Percentiles rank a stretch among this genome's conserved stretches.
These are phyloP conservation scores for Tiaroga cobitis DNA, from an alignment of 2,797 vertebrate species.

Conservation along the genomic window DNA sequence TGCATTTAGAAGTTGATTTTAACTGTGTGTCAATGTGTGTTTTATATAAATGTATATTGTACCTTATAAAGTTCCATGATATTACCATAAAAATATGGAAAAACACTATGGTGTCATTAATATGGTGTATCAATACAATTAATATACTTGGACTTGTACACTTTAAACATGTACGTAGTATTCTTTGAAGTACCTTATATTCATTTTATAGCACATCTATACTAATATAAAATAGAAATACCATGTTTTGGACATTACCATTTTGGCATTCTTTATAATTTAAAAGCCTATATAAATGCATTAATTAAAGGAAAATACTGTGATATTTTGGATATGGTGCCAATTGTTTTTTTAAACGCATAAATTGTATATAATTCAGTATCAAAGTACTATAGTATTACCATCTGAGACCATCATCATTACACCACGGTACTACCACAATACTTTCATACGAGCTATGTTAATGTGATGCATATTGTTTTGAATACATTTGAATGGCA, in stretches of 20 bases:
- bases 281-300: not conserved
- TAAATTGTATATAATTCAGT: not conserved
- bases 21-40: not conserved
- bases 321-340: not conserved
- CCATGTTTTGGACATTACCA: not conserved
- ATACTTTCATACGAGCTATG: not conserved
- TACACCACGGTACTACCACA: not conserved
- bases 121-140: no score
- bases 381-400: not conserved
- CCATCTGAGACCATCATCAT: not conserved
- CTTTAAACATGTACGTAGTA: not conserved
- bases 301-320: not conserved
- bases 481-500: not conserved
- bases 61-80: no score
- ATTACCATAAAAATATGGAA: no score
- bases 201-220: not conserved
- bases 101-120: no score
- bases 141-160: not conserved
- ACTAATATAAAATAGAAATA: not conserved
- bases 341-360: not conserved
- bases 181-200: no score
- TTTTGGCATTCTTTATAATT: not conserved
- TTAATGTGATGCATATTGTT: not conserved
- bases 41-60: no score
- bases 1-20: not conserved